phyloP scores from a whole-genome alignment of 2,113 vertebrate genomes.

The Pao palembangensis region DNA sequence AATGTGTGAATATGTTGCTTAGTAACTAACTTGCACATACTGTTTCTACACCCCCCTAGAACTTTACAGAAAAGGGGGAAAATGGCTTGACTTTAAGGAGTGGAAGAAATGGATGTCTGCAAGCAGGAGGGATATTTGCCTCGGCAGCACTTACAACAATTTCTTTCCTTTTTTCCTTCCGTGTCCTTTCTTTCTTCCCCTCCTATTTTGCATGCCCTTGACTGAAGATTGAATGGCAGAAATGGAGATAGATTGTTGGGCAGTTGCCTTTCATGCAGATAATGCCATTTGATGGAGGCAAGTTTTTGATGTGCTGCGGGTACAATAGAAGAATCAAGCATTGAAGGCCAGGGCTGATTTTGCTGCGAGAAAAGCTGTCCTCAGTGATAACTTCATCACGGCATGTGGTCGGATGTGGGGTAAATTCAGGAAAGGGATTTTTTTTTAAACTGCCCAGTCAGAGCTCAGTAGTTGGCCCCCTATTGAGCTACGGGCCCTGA shows the following conservation, averaged over 20 bases:
- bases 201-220: slow-evolving; percentile 81
- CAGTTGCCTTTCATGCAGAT: slow-evolving; percentile 99
- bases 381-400: slow-evolving; percentile 98
- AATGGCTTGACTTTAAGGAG: slow-evolving; percentile 19
- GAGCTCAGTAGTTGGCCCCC: slow-evolving; percentile 84
- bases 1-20: slow-evolving; percentile 60
- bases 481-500: slow-evolving; percentile 81
- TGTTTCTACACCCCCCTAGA: slow-evolving; percentile 28
- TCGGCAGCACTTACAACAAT: slow-evolving; percentile 30
- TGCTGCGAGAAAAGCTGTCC: slow-evolving; percentile 94
- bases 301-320: slow-evolving; percentile 91
- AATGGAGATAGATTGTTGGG: slow-evolving; percentile 91
- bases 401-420: slow-evolving; percentile 90
- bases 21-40: slow-evolving; percentile 50
- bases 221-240: slow-evolving; percentile 84
- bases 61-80: slow-evolving; percentile 26
- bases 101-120: not conserved
- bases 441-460: slow-evolving; percentile 86
- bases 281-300: slow-evolving; percentile 95
- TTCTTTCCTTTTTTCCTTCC: slow-evolving; percentile 20
- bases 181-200: slow-evolving; percentile 47
- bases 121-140: slow-evolving; percentile 15
- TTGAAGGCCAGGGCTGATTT: slow-evolving; percentile 77
- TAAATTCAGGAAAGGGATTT: slow-evolving; percentile 93
- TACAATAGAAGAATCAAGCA: slow-evolving; percentile 88